Evolutionary conservation across 1,140 invertebrate species (phyloP).

Genomic region (Procambarus clarkii): DNA sequence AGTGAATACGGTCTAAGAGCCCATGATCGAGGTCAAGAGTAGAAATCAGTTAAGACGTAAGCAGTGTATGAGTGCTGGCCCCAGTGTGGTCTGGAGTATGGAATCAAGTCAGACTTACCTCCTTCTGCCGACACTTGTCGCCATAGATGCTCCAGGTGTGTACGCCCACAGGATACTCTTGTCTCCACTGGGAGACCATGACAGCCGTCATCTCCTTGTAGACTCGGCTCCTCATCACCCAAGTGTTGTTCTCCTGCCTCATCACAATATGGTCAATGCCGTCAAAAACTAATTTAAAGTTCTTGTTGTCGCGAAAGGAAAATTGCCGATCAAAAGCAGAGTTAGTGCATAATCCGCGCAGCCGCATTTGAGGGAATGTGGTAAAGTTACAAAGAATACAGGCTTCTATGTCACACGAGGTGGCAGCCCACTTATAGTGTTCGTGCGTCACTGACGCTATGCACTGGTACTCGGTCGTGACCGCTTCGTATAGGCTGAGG

Average conservation of each 20-base stretch:
- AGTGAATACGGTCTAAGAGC: too few relatives aligned
- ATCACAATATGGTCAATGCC: conserved; percentile 37
- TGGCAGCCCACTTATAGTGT: conserved; percentile 48
- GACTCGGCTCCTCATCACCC: conserved; percentile 43
- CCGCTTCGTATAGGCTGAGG: conserved; percentile 29
- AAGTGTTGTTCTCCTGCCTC: neutral
- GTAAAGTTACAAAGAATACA: conserved; percentile 55
- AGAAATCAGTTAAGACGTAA: too few relatives aligned
- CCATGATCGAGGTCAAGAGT: too few relatives aligned
- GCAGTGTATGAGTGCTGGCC: too few relatives aligned
- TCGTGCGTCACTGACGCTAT: conserved; percentile 49
- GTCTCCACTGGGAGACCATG: conserved; percentile 24
- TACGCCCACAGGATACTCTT: conserved; percentile 41
- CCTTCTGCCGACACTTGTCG: conserved; percentile 33
- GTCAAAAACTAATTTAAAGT: conserved; percentile 32
- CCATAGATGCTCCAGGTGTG: conserved; percentile 43
- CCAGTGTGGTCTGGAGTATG: too few relatives aligned
- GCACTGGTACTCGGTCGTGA: conserved; percentile 49
- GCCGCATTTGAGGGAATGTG: conserved; percentile 30
- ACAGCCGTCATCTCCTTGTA: conserved; percentile 17
- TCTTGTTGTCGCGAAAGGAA: conserved; percentile 41
- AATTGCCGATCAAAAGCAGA: conserved; percentile 19
- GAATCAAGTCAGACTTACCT: conserved; percentile 43
- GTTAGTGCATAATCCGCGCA: conserved; percentile 41
- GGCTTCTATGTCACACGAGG: conserved; percentile 42